phyloP scores from a whole-genome alignment of 2,888 invertebrate genomes.

The Dryadula phaetusa region DNA sequence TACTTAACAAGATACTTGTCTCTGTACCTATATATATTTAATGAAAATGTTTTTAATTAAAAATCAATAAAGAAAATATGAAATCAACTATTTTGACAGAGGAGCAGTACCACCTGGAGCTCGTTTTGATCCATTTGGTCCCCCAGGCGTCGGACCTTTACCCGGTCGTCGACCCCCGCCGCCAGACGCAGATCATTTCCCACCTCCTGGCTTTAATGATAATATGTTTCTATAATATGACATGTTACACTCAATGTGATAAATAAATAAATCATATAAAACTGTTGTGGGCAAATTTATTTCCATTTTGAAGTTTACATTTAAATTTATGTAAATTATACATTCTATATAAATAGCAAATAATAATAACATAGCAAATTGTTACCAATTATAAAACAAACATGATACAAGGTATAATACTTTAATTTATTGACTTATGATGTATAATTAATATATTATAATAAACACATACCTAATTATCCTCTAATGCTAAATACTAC shows the following conservation, averaged over 20 bases:
- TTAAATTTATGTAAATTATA: too few relatives aligned
- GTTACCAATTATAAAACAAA: too few relatives aligned
- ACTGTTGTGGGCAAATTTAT: not conserved
- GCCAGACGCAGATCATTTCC: slow-evolving; percentile 90
- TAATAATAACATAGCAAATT: too few relatives aligned
- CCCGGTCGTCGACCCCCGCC: slow-evolving; percentile 72
- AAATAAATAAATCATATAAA: slow-evolving; percentile 6
- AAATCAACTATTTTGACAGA: slow-evolving; percentile 66
- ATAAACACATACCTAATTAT: too few relatives aligned
- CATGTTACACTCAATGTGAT: not conserved
- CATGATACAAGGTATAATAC: too few relatives aligned
- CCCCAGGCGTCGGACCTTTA: slow-evolving; percentile 84
- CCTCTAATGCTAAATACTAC: too few relatives aligned
- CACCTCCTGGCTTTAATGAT: slow-evolving; percentile 90
- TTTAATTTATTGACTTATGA: too few relatives aligned
- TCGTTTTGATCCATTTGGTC: slow-evolving; percentile 92
- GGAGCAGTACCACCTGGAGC: slow-evolving; percentile 89
- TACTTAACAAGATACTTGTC: too few relatives aligned
- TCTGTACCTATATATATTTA: too few relatives aligned
- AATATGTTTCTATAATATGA: slow-evolving; percentile 88
- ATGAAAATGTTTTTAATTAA: not conserved
- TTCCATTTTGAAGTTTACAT: not conserved
- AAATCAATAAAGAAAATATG: not conserved
- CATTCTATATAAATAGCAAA: too few relatives aligned
- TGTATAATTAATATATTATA: too few relatives aligned